A percentile compares a stretch with the other conserved stretches of the same genome.
Conservation (phyloP, 2,113 vertebrate species). For the Spizaetus ornatus region DNA sequence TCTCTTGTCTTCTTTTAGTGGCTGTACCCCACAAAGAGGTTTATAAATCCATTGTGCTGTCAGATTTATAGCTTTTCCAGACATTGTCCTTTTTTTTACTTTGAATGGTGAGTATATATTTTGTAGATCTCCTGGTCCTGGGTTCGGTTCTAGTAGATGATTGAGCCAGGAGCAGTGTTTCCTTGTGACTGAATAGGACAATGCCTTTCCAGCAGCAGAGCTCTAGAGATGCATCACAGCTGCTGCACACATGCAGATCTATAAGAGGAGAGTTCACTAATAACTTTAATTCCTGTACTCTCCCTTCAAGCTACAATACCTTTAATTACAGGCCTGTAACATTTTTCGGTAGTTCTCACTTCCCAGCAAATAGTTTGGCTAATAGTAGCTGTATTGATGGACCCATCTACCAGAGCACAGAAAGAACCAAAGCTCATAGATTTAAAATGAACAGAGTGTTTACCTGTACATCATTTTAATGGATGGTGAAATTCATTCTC, state of each 20-base stretch:
- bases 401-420: slow-evolving; percentile 36
- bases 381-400: slow-evolving; percentile 62
- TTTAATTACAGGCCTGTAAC: slow-evolving; percentile 43
- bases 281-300: not conserved
- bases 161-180: not conserved
- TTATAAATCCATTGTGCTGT: not conserved
- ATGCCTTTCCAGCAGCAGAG: not conserved
- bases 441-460: slow-evolving; percentile 77
- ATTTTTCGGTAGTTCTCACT: slow-evolving; percentile 30
- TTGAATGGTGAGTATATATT: not conserved
- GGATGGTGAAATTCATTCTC: slow-evolving; percentile 80
- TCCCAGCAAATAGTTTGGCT: slow-evolving; percentile 41
- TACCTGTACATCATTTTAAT: slow-evolving; percentile 77
- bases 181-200: not conserved
- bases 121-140: not conserved
- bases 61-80: not conserved
- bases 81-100: not conserved
- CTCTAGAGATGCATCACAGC: not conserved
- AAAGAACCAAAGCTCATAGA: slow-evolving; percentile 61
- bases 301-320: slow-evolving; percentile 1
- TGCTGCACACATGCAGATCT: not conserved
- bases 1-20: not conserved
- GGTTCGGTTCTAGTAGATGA: not conserved
- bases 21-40: not conserved
- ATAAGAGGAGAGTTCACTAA: not conserved